Conservation (phyloP, 2,888 invertebrate species). For the Dichetophora obliterata region DNA sequence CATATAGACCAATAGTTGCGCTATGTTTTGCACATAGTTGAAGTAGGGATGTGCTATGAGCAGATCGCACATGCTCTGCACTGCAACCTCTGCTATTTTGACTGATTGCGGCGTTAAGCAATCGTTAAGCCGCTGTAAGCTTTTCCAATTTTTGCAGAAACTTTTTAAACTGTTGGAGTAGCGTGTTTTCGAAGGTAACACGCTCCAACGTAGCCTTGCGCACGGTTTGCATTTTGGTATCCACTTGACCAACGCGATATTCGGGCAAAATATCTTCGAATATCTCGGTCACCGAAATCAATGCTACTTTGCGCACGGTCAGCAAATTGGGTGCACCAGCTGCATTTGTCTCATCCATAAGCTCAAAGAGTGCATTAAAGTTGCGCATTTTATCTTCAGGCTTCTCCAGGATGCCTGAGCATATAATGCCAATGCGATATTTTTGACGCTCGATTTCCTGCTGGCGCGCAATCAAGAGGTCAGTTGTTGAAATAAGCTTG, state of each 20-base stretch:
- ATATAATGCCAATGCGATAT: conserved; percentile 84
- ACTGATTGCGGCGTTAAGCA: conserved; percentile 70
- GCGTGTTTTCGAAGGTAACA: conserved; percentile 79
- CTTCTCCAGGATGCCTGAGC: conserved; percentile 86
- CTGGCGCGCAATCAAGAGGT: conserved; percentile 80
- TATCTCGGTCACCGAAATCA: conserved; percentile 87
- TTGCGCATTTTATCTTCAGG: conserved; percentile 86
- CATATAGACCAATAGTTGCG: conserved; percentile 85
- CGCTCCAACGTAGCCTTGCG: conserved; percentile 87
- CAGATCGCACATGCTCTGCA: conserved; percentile 85
- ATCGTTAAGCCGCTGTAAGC: conserved; percentile 74
- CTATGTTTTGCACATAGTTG: conserved; percentile 91
- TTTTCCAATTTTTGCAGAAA: conserved; percentile 88
- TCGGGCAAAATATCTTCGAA: conserved; percentile 94
- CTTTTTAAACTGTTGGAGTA: conserved; percentile 86
- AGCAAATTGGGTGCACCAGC: conserved; percentile 78
- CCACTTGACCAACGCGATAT: conserved; percentile 85
- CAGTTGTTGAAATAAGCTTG: conserved; percentile 78
- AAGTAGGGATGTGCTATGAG: conserved; percentile 88
- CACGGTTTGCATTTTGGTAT: conserved; percentile 81
- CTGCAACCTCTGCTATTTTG: conserved; percentile 78
- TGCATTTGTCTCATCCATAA: conserved; percentile 79
- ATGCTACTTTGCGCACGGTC: conserved; percentile 82
- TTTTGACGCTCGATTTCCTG: conserved; percentile 81
- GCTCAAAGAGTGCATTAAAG: conserved; percentile 79